A percentile compares a stretch with the other conserved stretches of the same genome.
These are phyloP conservation scores for Anhinga anhinga DNA, from an alignment of 2,113 vertebrate species.

Conservation along the genomic window DNA sequence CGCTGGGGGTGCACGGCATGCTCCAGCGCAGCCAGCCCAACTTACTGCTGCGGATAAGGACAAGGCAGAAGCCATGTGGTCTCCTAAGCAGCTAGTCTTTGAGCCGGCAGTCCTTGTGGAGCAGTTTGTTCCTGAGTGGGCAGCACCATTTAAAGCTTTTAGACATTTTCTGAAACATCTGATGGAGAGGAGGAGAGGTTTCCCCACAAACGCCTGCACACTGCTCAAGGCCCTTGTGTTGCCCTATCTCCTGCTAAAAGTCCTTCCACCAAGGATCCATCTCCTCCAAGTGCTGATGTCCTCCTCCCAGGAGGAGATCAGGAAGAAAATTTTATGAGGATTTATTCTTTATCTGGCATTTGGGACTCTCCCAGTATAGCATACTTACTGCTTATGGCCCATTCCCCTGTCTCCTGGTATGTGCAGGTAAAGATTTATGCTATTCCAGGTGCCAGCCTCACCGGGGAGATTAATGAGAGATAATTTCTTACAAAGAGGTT, in stretches of 20 bases:
- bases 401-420: neutral
- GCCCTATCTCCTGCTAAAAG: neutral
- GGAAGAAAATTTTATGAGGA: neutral
- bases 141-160: neutral
- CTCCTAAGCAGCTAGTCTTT: neutral
- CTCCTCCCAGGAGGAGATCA: neutral
- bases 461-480: conserved; percentile 48
- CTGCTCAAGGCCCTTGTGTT: neutral
- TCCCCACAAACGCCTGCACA: accelerated
- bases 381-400: neutral
- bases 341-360: neutral
- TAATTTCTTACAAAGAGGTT: conserved; percentile 54
- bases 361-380: neutral
- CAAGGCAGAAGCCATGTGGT: accelerated
- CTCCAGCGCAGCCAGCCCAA: neutral
- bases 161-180: neutral
- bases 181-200: neutral
- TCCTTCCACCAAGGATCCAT: neutral
- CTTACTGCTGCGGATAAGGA: neutral
- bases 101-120: neutral
- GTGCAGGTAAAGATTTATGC: conserved; percentile 29
- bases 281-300: neutral
- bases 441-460: conserved; percentile 35
- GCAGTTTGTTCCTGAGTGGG: neutral
- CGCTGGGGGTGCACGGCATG: accelerated